Percentiles rank a stretch among this genome's conserved stretches.
These are phyloP conservation scores for Gymnodraco acuticeps DNA, from an alignment of 2,797 vertebrate species.

Conservation along the genomic window DNA sequence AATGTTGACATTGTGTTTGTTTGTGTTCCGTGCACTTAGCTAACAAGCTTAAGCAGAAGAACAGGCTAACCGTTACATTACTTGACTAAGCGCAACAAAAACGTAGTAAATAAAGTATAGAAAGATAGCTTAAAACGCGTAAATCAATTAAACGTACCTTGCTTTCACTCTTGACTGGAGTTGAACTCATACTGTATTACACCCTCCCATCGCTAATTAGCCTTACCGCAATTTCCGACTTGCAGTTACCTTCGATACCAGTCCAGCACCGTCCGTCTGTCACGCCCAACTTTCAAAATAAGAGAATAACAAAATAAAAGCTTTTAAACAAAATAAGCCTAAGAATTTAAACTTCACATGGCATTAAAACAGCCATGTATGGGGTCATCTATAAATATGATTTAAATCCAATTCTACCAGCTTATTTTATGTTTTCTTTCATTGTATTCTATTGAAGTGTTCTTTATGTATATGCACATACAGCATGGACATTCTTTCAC, in stretches of 20 bases:
- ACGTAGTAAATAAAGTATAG: background rate
- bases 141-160: background rate
- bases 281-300: conserved; percentile 13
- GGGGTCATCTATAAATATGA: background rate
- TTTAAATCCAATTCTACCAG: background rate
- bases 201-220: background rate
- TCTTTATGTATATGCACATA: background rate
- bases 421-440: background rate
- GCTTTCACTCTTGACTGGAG: background rate
- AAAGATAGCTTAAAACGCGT: too few species aligned
- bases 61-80: background rate
- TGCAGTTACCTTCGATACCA: background rate
- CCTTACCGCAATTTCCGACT: too few species aligned
- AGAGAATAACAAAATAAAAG: conserved; percentile 7
- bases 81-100: too few species aligned
- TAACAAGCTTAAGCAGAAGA: background rate
- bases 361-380: background rate
- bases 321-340: background rate
- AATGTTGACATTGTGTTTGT: too few species aligned
- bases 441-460: background rate
- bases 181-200: background rate
- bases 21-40: too few species aligned
- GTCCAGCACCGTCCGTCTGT: too few species aligned
- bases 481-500: too few species aligned
- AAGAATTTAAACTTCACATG: background rate